These are phyloP conservation scores for Cydia fagiglandana DNA, from an alignment of 1,140 invertebrate genomes.

Conservation along the genomic window DNA sequence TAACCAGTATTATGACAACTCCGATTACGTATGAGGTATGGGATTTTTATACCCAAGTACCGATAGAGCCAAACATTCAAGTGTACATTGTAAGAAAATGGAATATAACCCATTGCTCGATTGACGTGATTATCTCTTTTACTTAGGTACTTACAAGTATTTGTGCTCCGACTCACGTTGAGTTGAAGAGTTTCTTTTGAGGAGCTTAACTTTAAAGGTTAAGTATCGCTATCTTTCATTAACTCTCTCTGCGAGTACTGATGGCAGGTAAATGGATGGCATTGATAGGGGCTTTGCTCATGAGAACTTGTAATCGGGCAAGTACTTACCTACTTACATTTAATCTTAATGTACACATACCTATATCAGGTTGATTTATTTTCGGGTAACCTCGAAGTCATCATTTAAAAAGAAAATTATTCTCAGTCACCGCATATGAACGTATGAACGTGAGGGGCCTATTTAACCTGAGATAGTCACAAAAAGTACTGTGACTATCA, in stretches of 20 bases:
- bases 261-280: background rate
- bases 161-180: background rate
- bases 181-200: slow-evolving; percentile 8
- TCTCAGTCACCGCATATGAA: too few relatives aligned
- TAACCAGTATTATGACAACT: slow-evolving; percentile 16
- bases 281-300: background rate
- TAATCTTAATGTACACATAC: background rate
- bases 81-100: background rate
- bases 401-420: too few relatives aligned
- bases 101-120: background rate
- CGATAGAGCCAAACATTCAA: background rate
- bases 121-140: slow-evolving; percentile 14
- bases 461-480: too few relatives aligned
- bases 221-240: slow-evolving; percentile 8
- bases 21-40: slow-evolving; percentile 22
- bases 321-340: background rate
- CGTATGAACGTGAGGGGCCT: too few relatives aligned
- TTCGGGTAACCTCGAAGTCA: too few relatives aligned
- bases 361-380: background rate
- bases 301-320: slow-evolving; percentile 1
- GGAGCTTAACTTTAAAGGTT: slow-evolving; percentile 14
- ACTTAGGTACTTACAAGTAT: background rate
- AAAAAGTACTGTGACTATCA: too few relatives aligned
- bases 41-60: too few relatives aligned
- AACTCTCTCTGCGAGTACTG: background rate